A percentile compares a stretch with the other conserved stretches of the same genome.
Conservation (phyloP, 2,797 vertebrate species). For the Cheirogaleus major region DNA sequence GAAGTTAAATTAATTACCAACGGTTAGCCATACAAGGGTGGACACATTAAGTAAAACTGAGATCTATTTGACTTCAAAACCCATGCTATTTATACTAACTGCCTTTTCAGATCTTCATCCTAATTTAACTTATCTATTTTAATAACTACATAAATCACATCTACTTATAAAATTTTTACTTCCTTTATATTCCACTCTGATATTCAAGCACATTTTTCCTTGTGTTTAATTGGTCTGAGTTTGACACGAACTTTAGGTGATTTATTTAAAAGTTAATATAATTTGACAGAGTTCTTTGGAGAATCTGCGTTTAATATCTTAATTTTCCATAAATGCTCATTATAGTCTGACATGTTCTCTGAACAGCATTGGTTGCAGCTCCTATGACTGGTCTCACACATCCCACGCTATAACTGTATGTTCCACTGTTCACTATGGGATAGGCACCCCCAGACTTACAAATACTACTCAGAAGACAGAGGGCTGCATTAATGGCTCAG, state of each 20-base stretch:
- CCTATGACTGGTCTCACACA: not conserved
- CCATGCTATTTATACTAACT: not conserved
- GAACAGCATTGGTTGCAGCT: not conserved
- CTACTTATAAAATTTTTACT: not conserved
- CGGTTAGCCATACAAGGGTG: not conserved
- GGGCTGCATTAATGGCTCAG: no score
- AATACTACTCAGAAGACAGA: not conserved
- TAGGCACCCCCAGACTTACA: no score
- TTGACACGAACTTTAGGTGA: slow-evolving; percentile 17
- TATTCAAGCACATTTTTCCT: not conserved
- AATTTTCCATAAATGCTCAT: not conserved
- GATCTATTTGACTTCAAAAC: not conserved
- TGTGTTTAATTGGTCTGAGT: slow-evolving; percentile 20
- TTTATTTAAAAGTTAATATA: slow-evolving; percentile 61
- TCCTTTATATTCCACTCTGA: not conserved
- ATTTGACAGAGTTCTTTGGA: not conserved
- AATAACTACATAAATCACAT: slow-evolving; percentile 30
- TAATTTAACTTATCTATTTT: not conserved
- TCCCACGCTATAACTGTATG: not conserved
- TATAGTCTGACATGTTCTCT: not conserved
- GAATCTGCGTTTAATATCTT: slow-evolving; percentile 7
- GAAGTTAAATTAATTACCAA: not conserved
- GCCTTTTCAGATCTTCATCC: not conserved
- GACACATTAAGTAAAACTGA: not conserved
- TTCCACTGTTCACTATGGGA: not conserved